A percentile compares a stretch with the other conserved stretches of the same genome.
These are phyloP conservation scores for Conomelus anceps DNA, from an alignment of 2,888 invertebrate species.

Conservation along the genomic window DNA sequence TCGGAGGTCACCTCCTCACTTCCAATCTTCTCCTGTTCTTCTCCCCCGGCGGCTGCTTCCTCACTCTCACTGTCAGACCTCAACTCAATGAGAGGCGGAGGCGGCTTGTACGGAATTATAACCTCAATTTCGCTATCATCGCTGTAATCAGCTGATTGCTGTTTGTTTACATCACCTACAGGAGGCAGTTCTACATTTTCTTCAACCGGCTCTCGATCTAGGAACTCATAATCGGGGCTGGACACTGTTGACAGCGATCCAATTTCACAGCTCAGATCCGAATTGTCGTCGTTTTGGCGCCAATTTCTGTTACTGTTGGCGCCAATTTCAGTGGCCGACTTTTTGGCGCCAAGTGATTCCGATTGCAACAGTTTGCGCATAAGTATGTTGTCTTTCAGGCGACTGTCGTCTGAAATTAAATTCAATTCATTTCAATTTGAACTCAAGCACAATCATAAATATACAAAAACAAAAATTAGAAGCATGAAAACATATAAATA, in stretches of 20 bases:
- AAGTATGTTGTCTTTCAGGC: background rate
- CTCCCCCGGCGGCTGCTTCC: background rate
- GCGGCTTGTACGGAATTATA: background rate
- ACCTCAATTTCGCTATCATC: background rate
- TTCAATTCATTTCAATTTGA: too few relatives aligned
- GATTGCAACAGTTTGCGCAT: conserved; percentile 6
- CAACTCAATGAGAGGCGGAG: background rate
- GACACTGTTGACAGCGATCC: background rate
- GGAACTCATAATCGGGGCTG: background rate
- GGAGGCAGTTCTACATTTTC: background rate
- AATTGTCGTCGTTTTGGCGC: background rate
- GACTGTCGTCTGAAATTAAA: background rate
- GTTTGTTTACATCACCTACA: background rate
- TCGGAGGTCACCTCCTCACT: too few relatives aligned
- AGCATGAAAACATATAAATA: too few relatives aligned
- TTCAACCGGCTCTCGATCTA: background rate
- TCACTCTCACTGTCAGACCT: background rate
- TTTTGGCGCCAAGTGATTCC: background rate
- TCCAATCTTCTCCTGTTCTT: background rate
- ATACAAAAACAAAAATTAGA: too few relatives aligned
- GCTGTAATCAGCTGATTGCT: background rate
- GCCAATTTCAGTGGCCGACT: background rate
- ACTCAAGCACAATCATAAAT: too few relatives aligned
- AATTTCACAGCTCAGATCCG: background rate
- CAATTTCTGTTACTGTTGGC: background rate